A percentile compares a stretch with the other conserved stretches of the same genome.
Evolutionary conservation across 2,888 invertebrate genomes (phyloP).

Genomic region (Drosophila paranaensis): DNA sequence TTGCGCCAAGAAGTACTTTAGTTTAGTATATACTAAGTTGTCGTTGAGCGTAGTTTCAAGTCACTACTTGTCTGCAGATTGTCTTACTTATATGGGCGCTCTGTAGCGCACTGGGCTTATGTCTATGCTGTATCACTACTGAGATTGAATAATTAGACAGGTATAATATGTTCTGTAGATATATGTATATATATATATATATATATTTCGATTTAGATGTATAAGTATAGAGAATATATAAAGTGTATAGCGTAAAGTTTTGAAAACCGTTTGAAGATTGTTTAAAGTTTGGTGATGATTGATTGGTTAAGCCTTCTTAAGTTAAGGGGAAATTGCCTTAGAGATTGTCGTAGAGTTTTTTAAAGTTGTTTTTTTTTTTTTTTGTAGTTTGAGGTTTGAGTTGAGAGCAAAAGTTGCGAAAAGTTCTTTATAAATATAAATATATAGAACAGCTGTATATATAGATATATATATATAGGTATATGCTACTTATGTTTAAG

Average conservation of each 20-base stretch:
- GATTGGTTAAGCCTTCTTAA: slow-evolving; percentile 51
- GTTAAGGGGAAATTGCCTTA: slow-evolving; percentile 54
- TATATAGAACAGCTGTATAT: slow-evolving; percentile 44
- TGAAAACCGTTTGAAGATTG: slow-evolving; percentile 70
- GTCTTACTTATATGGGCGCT: slow-evolving; percentile 30
- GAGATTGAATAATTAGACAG: slow-evolving; percentile 61
- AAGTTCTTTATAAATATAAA: slow-evolving; percentile 70
- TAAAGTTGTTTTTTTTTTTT: slow-evolving; percentile 33
- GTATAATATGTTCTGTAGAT: slow-evolving; percentile 37
- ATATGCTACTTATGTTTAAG: slow-evolving; percentile 12
- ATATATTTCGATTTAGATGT: slow-evolving; percentile 34
- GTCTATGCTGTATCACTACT: slow-evolving; percentile 64
- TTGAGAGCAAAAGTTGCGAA: slow-evolving; percentile 69
- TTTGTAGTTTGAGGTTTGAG: slow-evolving; percentile 56
- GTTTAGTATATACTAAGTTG: slow-evolving; percentile 25
- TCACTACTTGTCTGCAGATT: slow-evolving; percentile 35
- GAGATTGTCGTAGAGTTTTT: slow-evolving; percentile 71
- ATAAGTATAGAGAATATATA: slow-evolving; percentile 34
- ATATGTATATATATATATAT: slow-evolving; percentile 25
- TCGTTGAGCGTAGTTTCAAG: slow-evolving; percentile 52
- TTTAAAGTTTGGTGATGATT: slow-evolving; percentile 60
- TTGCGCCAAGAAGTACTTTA: slow-evolving; percentile 22
- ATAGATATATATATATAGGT: slow-evolving; percentile 5
- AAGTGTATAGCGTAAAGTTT: slow-evolving; percentile 51
- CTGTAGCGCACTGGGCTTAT: slow-evolving; percentile 35